Base-by-base conservation (phyloP, 1,140 invertebrate genomes). In the Camponotus floridanus region DNA sequence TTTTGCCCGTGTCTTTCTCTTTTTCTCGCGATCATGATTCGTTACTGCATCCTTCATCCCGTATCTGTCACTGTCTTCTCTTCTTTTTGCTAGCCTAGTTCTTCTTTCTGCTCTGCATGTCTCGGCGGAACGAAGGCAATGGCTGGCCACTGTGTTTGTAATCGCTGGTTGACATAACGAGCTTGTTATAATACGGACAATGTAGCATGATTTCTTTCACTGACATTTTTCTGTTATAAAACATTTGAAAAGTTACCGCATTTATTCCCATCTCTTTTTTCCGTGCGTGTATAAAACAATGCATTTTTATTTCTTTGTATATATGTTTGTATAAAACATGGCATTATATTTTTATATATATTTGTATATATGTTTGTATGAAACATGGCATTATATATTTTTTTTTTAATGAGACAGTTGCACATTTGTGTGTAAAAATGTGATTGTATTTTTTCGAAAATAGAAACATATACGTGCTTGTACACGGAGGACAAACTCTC, bases 91-190 rank as follows among this genome's bases (percentile, higher is more conserved):
- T 78, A 51, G 74, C 33, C 36, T 31, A 39, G 78, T 39, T 76
- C 68, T 86, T 71, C 79, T 91, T 90, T 84, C 88, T 26, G 74
- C 57, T 87, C 59, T 21, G 83, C 83, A 86, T 90, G 57, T 65
- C 26, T 42, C 68, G 67, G 48, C 61, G 42, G 68, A 61, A 61
- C n/a, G 55, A 36, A 59, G 36, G 55, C 11, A 81, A 71, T 61
- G 67, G 18, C 0, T 55, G 8, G 9, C 51, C 21, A 51, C 36
- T 61, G 55, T 45, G 48, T 51, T 55, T 55, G 31, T 55, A 55
- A 73, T 73, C 48, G 48, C 8, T 55, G 45, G n/a, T 83, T 73
- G 55, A 39, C 68, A 51, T 70, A 74, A 61, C n/a, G 68, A 62
- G 51, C 45, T 74, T 45, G 26, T 74, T 73, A 70, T 59, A 42